Base-by-base conservation (phyloP, 2,113 vertebrate species). In the Cercocebus atys region DNA sequence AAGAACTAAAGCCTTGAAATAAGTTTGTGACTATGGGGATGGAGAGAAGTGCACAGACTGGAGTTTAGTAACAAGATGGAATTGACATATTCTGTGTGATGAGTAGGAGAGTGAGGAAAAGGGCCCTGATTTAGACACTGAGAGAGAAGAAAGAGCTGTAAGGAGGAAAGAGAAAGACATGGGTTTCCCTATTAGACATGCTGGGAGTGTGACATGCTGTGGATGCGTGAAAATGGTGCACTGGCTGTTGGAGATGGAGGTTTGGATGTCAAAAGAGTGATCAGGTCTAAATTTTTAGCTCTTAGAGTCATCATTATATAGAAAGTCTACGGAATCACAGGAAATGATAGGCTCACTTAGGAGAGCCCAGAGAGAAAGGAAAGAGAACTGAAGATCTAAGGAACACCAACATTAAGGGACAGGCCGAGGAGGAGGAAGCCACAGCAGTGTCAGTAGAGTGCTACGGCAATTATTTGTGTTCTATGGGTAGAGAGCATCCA, bases 401-500 rank as follows among this genome's bases (percentile, higher is more conserved):
- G 12, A 92, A 76, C 35, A 52, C 1, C 0, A 16, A 61, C 5
- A 27, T 10, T n/a, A 52, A n/a, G 47, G 40, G 45, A 55, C 7
- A 47, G 23, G 76, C 30, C 35, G 18, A 88, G 10, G 30, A 38
- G 76, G 30, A 52, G 13, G 13, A 23, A 20, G 57, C 9, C 76
- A 18, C 22, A 7, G 38, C 64, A 32, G 18, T 30, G 68, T 25
- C 16, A 64, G 66, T 18, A 47, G n/a, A 89, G 3, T 55, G 47
- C 68, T 20, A 8, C 1, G 0, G 20, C 6, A 8, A 40, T 55
- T 27, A 4, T 25, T 8, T 35, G 20, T 52, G 3, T 8, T 20
- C 76, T 12, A 35, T 0, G 2, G 40, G 23, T 52, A 35, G 38
- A 81, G 50, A 89, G 12, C 17, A 79, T 45, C 18, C 38, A 1